Conservation (phyloP, 2,888 invertebrate genomes). For the Pachycephus smyrnensis region DNA sequence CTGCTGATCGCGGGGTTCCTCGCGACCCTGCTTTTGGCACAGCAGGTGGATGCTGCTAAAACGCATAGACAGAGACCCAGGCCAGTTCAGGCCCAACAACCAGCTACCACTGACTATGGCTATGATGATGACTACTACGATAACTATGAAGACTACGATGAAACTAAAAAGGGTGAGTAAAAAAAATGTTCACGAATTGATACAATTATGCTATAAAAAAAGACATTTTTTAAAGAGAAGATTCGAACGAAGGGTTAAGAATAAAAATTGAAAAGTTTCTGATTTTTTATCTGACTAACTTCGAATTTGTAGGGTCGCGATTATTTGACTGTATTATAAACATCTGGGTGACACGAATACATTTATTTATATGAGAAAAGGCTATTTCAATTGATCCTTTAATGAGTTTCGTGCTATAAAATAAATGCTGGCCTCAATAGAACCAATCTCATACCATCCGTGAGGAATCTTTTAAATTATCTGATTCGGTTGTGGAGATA, state of each 20-base stretch:
- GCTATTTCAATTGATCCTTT: neutral
- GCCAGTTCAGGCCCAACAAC: slow-evolving; percentile 41
- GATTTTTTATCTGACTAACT: neutral
- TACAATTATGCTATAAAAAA: neutral
- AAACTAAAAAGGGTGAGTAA: slow-evolving; percentile 44
- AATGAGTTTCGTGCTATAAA: neutral
- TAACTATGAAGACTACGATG: slow-evolving; percentile 50
- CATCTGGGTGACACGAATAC: neutral
- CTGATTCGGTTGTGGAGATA: neutral
- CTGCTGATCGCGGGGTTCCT: slow-evolving; percentile 35
- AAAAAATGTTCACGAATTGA: neutral
- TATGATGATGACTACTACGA: slow-evolving; percentile 51
- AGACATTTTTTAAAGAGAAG: neutral
- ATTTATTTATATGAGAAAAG: neutral
- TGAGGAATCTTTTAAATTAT: neutral
- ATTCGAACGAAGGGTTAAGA: neutral
- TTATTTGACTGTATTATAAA: neutral
- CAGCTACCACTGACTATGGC: slow-evolving; percentile 36
- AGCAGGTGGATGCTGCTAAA: slow-evolving; percentile 33
- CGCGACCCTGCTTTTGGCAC: slow-evolving; percentile 33
- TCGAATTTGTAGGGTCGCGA: neutral
- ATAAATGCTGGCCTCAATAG: neutral
- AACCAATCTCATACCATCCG: neutral
- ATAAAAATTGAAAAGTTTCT: neutral
- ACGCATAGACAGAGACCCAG: slow-evolving; percentile 35